phyloP scores from a whole-genome alignment of 2,888 invertebrate genomes.

The Hirtodrosophila trivittata region DNA sequence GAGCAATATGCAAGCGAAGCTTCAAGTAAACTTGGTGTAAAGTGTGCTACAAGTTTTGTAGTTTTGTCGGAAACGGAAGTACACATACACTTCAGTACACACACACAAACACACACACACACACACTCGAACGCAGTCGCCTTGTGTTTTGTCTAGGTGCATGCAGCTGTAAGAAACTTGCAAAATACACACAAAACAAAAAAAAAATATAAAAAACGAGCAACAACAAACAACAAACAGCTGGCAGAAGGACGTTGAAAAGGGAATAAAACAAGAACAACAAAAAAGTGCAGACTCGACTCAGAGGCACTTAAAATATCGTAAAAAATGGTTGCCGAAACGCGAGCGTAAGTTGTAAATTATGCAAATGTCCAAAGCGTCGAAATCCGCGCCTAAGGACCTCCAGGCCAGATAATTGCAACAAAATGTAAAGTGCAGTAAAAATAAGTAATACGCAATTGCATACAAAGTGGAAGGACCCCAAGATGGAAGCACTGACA shows the following conservation, averaged over 20 bases:
- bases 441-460: constrained; percentile 57
- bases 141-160: constrained; percentile 57
- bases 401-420: constrained; percentile 65
- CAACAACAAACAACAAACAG: constrained; percentile 18
- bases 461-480: constrained; percentile 33
- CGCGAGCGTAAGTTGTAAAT: constrained; percentile 53
- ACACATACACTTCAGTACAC: constrained; percentile 14
- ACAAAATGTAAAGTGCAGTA: constrained; percentile 56
- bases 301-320: constrained; percentile 62
- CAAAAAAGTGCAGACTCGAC: constrained; percentile 26
- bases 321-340: constrained; percentile 56
- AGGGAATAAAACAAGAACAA: constrained; percentile 22
- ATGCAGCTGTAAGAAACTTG: constrained; percentile 45
- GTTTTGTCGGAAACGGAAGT: constrained; percentile 47
- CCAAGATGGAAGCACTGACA: not conserved
- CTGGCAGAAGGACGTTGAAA: constrained; percentile 37
- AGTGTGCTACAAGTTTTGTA: constrained; percentile 30
- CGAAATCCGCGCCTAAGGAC: constrained; percentile 71
- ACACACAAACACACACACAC: constrained; percentile 10
- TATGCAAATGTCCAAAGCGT: constrained; percentile 69
- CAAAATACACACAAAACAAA: constrained; percentile 16
- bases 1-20: constrained; percentile 35
- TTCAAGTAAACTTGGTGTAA: constrained; percentile 8
- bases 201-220: too few species aligned
- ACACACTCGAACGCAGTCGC: constrained; percentile 12